These are phyloP conservation scores for Pachyramphus minor DNA, from an alignment of 2,113 vertebrate genomes.

Conservation along the genomic window DNA sequence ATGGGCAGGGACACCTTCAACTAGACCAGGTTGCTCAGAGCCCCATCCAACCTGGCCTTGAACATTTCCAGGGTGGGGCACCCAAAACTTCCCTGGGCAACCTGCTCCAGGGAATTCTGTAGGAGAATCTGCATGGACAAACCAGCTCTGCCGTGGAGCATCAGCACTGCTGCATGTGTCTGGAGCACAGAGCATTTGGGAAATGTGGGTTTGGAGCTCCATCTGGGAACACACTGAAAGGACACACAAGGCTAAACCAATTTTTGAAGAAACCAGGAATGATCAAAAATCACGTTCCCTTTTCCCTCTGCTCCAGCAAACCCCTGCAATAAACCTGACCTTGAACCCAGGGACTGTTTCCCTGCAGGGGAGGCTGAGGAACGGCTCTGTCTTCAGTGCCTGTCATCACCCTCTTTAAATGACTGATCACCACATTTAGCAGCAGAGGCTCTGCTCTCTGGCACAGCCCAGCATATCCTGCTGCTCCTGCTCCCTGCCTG, in stretches of 20 bases:
- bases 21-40: rapidly evolving
- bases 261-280: background rate
- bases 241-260: background rate
- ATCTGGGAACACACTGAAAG: background rate
- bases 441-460: background rate
- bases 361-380: background rate
- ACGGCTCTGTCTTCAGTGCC: background rate
- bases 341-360: background rate
- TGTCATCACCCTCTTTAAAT: background rate
- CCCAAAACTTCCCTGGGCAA: background rate
- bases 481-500: background rate
- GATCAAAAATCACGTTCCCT: rapidly evolving
- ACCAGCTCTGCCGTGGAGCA: background rate
- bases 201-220: background rate
- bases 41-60: background rate
- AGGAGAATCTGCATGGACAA: background rate
- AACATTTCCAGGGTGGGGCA: background rate
- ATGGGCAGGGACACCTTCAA: background rate
- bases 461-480: background rate
- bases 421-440: background rate
- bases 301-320: background rate
- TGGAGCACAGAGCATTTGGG: background rate
- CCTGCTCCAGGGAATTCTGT: background rate
- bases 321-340: background rate
- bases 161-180: background rate